Evolutionary conservation across 2,797 vertebrate genomes (phyloP).

Genomic region (Myioborus miniatus): DNA sequence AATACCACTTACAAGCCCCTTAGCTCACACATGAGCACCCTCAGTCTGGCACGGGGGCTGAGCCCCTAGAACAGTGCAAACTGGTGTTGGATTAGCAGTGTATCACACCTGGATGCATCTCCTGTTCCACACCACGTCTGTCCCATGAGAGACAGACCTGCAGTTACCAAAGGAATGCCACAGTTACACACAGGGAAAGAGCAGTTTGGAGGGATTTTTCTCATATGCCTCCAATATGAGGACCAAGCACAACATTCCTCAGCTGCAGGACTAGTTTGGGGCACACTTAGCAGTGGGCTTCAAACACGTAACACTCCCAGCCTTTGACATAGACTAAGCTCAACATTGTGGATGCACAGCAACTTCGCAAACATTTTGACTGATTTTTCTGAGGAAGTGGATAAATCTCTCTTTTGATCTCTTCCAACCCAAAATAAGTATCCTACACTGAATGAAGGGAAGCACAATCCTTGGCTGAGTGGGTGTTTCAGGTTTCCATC

Average conservation of each 20-base stretch:
- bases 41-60: accelerated
- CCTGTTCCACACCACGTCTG: accelerated
- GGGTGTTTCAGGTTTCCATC: not conserved
- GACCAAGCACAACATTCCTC: not conserved
- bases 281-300: not conserved
- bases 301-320: not conserved
- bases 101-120: not conserved
- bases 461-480: not conserved
- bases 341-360: accelerated
- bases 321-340: not conserved
- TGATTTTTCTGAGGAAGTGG: not conserved
- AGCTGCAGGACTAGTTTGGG: not conserved
- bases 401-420: not conserved
- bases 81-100: not conserved
- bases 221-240: accelerated
- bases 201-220: not conserved
- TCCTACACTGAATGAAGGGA: not conserved
- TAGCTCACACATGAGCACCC: not conserved
- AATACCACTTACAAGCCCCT: not conserved
- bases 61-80: not conserved
- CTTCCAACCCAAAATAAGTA: not conserved
- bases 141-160: not conserved
- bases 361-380: not conserved
- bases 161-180: not conserved
- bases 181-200: accelerated